Base-by-base conservation (phyloP, 1,140 invertebrate species). In the Hycleus phaleratus region DNA sequence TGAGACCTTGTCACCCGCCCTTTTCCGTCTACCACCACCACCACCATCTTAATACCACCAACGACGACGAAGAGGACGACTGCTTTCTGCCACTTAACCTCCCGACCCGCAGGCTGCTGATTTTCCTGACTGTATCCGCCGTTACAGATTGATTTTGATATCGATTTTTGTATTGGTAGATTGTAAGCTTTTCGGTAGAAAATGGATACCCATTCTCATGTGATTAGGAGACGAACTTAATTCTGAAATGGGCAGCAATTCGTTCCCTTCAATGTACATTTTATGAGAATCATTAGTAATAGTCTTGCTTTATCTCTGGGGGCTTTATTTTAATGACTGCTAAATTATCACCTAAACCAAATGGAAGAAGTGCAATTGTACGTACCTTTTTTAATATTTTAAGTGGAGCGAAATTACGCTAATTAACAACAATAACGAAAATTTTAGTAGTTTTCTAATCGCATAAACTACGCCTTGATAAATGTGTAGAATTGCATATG, bases 1-100 rank as follows among this genome's bases (percentile, higher is more conserved):
- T 54, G 60, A 52, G 59, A 51, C 56, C 59, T 50, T 56, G 57
- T 51, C 56, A 53, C 47, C 42, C 57, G 46, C 60, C 49, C 57
- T 49, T 50, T 51, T 49, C 40, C 11, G 5, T 55, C 44, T 50
- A 45, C 46, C 57, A 46, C 51, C 59, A 48, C 49, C 47, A 39
- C 46, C 50, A 46, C 18, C 18, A 18, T 18, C 18, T 18, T 18
- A 46, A 50, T 62, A 48, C 49, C 47, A 39, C 46, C 50, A 46
- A 50, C 46, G 39, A 49, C 49, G 49, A 46, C 38, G 24, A 39
- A 45, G 58, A 49, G 38, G 45, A 49, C 58, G 46, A 48, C 53
- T 48, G 55, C 49, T 57, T 50, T 52, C 48, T 51, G 43, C 53
- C 49, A 53, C 46, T 59, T 59, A 52, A 52, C 50, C 57, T 53